Evolutionary conservation across 2,113 vertebrate species (phyloP).

Genomic region (Alouatta palliata): DNA sequence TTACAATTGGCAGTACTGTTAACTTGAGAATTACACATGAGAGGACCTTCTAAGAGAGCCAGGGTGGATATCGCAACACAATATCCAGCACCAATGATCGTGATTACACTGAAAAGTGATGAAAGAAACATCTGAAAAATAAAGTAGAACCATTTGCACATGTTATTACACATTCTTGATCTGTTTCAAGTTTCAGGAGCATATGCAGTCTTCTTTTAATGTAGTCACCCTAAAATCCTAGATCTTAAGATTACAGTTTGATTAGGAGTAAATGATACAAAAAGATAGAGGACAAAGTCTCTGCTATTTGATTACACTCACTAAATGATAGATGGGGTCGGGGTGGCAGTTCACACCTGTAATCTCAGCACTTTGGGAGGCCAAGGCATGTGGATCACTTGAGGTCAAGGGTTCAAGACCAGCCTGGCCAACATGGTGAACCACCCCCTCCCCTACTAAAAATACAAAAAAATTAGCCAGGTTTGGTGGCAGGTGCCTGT

Average conservation of each 20-base stretch:
- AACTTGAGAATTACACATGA: slow-evolving; percentile 65
- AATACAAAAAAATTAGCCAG: too few relatives aligned
- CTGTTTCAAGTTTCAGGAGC: not conserved
- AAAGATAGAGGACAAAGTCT: not conserved
- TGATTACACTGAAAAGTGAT: slow-evolving; percentile 71
- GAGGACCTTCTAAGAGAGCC: slow-evolving; percentile 72
- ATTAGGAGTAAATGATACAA: not conserved
- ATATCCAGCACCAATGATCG: slow-evolving; percentile 72
- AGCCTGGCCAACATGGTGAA: too few relatives aligned
- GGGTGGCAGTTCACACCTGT: too few relatives aligned
- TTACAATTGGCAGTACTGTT: slow-evolving; percentile 57
- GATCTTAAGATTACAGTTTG: not conserved
- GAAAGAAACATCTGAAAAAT: slow-evolving; percentile 76
- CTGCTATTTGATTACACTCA: not conserved
- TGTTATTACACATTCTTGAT: accelerated
- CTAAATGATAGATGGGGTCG: not conserved
- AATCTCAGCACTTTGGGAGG: too few relatives aligned
- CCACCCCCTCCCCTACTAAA: too few relatives aligned
- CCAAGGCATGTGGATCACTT: too few relatives aligned
- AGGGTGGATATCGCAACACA: slow-evolving; percentile 65
- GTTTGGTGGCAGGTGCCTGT: too few relatives aligned
- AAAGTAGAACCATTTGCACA: not conserved
- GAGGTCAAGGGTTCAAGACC: too few relatives aligned
- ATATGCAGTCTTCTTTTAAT: not conserved
- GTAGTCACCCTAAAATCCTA: too few relatives aligned